phyloP scores from a whole-genome alignment of 23 tunicate species.

The Trididemnum nubilum region DNA sequence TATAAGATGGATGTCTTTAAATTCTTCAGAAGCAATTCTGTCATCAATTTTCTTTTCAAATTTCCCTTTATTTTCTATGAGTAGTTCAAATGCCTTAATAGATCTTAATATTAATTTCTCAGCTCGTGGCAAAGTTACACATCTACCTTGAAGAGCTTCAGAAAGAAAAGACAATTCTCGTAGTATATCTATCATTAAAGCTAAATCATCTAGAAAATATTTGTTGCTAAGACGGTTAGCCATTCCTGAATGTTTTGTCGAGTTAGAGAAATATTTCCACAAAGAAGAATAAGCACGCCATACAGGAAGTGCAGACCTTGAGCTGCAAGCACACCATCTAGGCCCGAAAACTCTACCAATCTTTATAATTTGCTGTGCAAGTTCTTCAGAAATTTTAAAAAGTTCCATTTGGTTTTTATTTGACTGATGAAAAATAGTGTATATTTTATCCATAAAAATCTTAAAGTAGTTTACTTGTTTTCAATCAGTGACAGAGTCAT shows the following conservation, averaged over 20 bases:
- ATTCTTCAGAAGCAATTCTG: too few relatives aligned
- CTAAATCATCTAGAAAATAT: constrained; percentile 48
- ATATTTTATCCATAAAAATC: constrained; percentile 38
- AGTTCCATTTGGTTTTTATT: constrained; percentile 45
- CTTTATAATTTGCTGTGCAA: constrained; percentile 43
- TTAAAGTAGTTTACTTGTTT: constrained; percentile 48
- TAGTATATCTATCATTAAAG: constrained; percentile 51
- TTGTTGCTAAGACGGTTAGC: constrained; percentile 47
- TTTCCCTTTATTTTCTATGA: too few relatives aligned
- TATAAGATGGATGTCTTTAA: too few relatives aligned
- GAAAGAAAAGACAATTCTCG: constrained; percentile 51
- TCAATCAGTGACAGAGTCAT: constrained; percentile 38
- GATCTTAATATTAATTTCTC: too few relatives aligned
- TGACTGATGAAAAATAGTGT: constrained; percentile 43
- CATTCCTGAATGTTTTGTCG: constrained; percentile 41
- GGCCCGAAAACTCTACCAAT: constrained; percentile 54
- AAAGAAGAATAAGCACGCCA: constrained; percentile 47
- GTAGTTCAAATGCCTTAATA: too few relatives aligned
- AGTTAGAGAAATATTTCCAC: constrained; percentile 44
- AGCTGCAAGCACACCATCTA: constrained; percentile 50
- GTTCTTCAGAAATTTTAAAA: constrained; percentile 48
- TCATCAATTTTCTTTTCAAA: too few relatives aligned
- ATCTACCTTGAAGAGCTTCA: constrained; percentile 50
- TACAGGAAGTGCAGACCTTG: constrained; percentile 47
- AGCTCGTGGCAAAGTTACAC: too few relatives aligned